phyloP scores from a whole-genome alignment of 2,888 invertebrate genomes.

The Syritta pipiens region DNA sequence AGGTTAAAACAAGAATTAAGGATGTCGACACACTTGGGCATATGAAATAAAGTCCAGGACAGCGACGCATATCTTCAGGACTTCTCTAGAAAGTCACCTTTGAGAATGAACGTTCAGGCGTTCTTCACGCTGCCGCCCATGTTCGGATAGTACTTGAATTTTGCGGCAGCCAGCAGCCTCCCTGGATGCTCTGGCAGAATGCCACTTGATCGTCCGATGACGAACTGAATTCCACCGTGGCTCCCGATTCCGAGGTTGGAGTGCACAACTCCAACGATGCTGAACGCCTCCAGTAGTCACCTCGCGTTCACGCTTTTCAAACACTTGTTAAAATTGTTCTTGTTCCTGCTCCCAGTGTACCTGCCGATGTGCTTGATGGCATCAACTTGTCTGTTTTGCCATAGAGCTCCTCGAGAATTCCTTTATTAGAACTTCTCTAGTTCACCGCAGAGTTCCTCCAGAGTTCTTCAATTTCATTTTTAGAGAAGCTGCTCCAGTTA shows the following conservation, averaged over 20 bases:
- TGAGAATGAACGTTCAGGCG: constrained; percentile 79
- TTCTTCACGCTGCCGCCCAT: constrained; percentile 80
- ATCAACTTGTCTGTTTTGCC: too few relatives aligned
- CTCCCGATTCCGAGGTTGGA: constrained; percentile 72
- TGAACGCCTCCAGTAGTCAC: constrained; percentile 77
- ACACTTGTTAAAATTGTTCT: constrained; percentile 76
- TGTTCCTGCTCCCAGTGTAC: constrained; percentile 76
- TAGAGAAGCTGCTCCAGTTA: too few relatives aligned
- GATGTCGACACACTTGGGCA: too few relatives aligned
- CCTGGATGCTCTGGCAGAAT: constrained; percentile 77
- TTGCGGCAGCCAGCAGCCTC: constrained; percentile 74
- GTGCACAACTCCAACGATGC: constrained; percentile 73
- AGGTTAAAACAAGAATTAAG: too few relatives aligned
- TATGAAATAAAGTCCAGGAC: too few relatives aligned
- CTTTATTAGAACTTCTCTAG: too few relatives aligned
- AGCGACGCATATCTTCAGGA: too few relatives aligned
- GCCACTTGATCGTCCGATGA: constrained; percentile 77
- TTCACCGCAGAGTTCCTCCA: too few relatives aligned
- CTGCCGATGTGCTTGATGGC: constrained; percentile 77
- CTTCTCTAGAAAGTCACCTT: constrained; percentile 74
- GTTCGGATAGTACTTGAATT: constrained; percentile 77
- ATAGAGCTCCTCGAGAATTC: too few relatives aligned
- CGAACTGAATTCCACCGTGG: constrained; percentile 76
- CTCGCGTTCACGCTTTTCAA: constrained; percentile 76
- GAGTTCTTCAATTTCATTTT: too few relatives aligned